phyloP scores from a whole-genome alignment of 2,888 invertebrate species.

The Torymus auratus region DNA sequence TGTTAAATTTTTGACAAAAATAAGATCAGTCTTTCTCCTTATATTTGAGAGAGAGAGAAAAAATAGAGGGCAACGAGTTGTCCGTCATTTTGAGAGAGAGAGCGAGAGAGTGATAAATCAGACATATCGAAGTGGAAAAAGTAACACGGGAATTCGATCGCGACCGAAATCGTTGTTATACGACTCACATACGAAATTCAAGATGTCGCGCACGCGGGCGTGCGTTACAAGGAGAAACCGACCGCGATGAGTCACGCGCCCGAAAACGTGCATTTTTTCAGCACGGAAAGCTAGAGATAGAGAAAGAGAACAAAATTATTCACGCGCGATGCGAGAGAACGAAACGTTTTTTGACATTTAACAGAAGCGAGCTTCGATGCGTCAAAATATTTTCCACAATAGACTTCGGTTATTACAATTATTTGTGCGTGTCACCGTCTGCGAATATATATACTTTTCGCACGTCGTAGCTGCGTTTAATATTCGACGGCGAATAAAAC shows the following conservation, averaged over 20 bases:
- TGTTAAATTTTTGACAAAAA: constrained; percentile 4
- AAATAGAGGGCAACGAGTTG: constrained; percentile 1
- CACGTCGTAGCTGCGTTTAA: no score
- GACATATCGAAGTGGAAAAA: not conserved
- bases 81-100: constrained; percentile 1
- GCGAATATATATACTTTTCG: no score
- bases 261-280: not conserved
- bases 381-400: not conserved
- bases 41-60: constrained; percentile 2
- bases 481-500: no score
- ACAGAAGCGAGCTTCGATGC: no score
- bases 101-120: not conserved
- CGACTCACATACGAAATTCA: not conserved
- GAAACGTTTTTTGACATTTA: not conserved
- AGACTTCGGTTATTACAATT: constrained; percentile 57
- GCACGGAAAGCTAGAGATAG: not conserved
- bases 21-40: not conserved
- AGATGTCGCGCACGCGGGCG: not conserved
- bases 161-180: no score
- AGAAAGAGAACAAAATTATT: not conserved
- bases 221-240: no score
- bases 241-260: no score
- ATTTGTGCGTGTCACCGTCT: constrained; percentile 45
- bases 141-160: not conserved
- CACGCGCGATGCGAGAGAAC: constrained; percentile 8